Conservation (phyloP, 1,140 invertebrate species). For the Dreissena polymorpha region DNA sequence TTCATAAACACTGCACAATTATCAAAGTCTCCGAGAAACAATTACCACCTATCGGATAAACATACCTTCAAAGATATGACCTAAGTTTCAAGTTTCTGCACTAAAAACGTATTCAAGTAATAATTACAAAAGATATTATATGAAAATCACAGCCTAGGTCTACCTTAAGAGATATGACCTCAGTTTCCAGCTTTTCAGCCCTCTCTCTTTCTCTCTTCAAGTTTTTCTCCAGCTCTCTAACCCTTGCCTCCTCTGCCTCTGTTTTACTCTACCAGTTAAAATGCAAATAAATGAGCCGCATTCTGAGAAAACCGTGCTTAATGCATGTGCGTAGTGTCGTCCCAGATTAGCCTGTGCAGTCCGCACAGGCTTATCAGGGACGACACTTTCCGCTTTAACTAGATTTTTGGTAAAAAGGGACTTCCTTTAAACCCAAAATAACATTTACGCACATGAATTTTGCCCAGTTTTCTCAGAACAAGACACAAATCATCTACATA, state of each 20-base stretch:
- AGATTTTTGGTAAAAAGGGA: not conserved
- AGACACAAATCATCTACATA: not conserved
- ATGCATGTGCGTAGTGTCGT: too few relatives aligned
- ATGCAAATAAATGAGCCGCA: not conserved
- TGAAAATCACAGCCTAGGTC: not conserved
- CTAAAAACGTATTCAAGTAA: too few relatives aligned
- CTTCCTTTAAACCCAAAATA: too few relatives aligned
- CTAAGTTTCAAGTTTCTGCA: slow-evolving; percentile 76
- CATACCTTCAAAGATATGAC: slow-evolving; percentile 33
- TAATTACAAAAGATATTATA: not conserved
- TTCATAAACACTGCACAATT: too few relatives aligned
- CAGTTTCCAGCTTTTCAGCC: slow-evolving; percentile 76
- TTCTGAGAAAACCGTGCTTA: too few relatives aligned
- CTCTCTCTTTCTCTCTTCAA: slow-evolving; percentile 75
- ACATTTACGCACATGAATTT: too few relatives aligned
- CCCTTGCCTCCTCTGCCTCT: slow-evolving; percentile 69
- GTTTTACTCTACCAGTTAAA: slow-evolving; percentile 65
- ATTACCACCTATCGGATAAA: too few relatives aligned
- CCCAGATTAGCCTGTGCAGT: too few relatives aligned
- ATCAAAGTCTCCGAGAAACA: too few relatives aligned
- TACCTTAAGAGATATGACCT: slow-evolving; percentile 65
- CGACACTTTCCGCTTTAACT: too few relatives aligned
- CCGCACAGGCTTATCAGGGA: too few relatives aligned
- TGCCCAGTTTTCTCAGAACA: too few relatives aligned
- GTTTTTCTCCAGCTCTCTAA: slow-evolving; percentile 74